Base-by-base conservation (phyloP, 1,140 invertebrate species). In the Scaptodrosophila lebanonensis region DNA sequence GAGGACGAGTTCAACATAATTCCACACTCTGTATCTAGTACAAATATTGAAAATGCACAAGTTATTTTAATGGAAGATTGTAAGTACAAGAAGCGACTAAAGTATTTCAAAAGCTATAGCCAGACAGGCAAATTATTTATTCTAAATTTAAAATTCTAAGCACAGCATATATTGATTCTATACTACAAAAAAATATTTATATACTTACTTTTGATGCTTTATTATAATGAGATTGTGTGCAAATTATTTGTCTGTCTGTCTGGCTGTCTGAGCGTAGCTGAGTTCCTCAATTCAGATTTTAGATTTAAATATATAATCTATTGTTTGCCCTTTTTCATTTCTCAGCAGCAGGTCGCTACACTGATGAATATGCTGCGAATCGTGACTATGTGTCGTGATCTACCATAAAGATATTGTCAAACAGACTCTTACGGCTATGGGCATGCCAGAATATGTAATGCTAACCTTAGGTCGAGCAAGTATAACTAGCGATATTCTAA, bases 1-100 rank as follows among this genome's bases (percentile, higher is more conserved):
- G 96, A 98, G 82, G 96, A 98, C 83, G 96, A 98, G 87, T 97
- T 98, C 88, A 96, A 95, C 88, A 95, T 97, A 91, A 92, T 93
- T 88, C 92, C 93, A 33, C 92, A 94, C 72, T 90, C 95, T 66
- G 89, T 91, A 51, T 87, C 91, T 66, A 87, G 88, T 79, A 87
- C 88, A 62, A 89, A 88, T 84, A 72, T 89, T 33, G 92, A 93
- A 77, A 88, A 90, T 13, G 91, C 91, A 61, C 90, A 92, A 51
- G 91, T 93, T 52, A 91, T 92, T 40, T 87, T 93, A 61, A 91
- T 94, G 87, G 92, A 93, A 75, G 93, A 94, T 85, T 91, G 92
- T 91, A 84, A 87, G 83, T 86, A 65, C n/a, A 33, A 2, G 6
- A 27, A 4, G 7, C 3, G 2, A 32, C 6, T 27, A 32, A n/a